Base-by-base conservation (phyloP, 2,888 invertebrate species). In the Serripes groenlandicus region DNA sequence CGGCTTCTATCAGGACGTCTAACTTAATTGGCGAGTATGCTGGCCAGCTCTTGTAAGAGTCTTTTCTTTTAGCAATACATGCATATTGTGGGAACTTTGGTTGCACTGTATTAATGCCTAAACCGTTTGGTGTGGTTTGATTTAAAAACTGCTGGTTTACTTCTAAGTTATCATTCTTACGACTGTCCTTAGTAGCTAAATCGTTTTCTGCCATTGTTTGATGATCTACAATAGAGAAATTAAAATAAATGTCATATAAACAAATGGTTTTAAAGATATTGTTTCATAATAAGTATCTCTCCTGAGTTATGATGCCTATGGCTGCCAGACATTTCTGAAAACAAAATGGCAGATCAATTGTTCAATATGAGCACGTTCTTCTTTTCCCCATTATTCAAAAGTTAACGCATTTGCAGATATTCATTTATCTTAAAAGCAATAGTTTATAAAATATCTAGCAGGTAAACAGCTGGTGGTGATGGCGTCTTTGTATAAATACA, bases 1-100 rank as follows among this genome's bases (percentile, higher is more conserved):
- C 85, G 32, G 85, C 85, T 58, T 85, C 82, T 3, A 71, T 75
- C 32, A 85, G 54, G 15, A 35, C 34, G 21, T 82, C 78, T 35
- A 71, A 75, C 18, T 77, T 58, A 7, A 84, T 52, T 1, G 75
- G 78, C 11, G 78, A 28, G 42, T 80, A 68, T 35, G 74, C 74
- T 21, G 77, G 83, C 83, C 83, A 84, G 1, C 32, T 49, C 21
- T 77, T 77, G 68, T 77, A 84, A 5, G 76, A 76, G 34, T 76
- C 76, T 3, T n/a, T 7, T 49, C 76, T 69, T 26, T 76, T 76
- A n/a, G 76, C 37, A 21, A 70, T 34, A 30, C 58, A 58, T 23
- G 76, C 76, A 66, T 76, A 76, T 60, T 76, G 76, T n/a, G 76
- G 76, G 60, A 49, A 76, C 60, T 76, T 76, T n/a, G 76, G 76